These are phyloP conservation scores for Metacarcinus magister DNA, from an alignment of 2,888 invertebrate genomes.

Conservation along the genomic window DNA sequence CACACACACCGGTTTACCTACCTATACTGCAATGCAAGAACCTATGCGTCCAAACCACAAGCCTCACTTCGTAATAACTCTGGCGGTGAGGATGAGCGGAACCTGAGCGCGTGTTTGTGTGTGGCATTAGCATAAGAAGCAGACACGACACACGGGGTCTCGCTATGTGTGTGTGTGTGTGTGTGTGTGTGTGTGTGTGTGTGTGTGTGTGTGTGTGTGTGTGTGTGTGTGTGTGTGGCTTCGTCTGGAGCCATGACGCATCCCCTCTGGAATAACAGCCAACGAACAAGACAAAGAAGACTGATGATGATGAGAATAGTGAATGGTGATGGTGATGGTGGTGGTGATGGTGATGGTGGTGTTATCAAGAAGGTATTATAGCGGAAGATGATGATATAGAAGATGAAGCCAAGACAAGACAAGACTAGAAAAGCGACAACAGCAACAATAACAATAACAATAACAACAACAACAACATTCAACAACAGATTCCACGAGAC, in stretches of 20 bases:
- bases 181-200: too few relatives aligned
- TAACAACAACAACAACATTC: background rate
- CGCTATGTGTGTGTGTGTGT: background rate
- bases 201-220: too few relatives aligned
- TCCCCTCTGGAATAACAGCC: background rate
- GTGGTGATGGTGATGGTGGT: background rate
- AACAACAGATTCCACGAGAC: background rate
- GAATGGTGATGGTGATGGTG: background rate
- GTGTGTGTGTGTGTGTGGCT: background rate
- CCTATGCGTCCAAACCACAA: conserved; percentile 9
- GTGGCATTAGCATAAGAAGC: background rate
- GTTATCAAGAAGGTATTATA: background rate
- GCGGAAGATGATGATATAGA: background rate
- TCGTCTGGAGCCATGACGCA: background rate
- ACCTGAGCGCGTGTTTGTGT: background rate
- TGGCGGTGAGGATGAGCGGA: conserved; percentile 30
- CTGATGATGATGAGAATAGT: too few relatives aligned
- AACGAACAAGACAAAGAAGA: too few relatives aligned
- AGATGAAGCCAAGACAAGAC: background rate
- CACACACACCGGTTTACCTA: background rate
- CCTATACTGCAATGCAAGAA: background rate
- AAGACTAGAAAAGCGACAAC: background rate
- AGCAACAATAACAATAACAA: background rate
- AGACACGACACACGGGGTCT: background rate
- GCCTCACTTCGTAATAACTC: background rate